Evolutionary conservation across 2,888 invertebrate species (phyloP).

Genomic region (Gortyna flavago): DNA sequence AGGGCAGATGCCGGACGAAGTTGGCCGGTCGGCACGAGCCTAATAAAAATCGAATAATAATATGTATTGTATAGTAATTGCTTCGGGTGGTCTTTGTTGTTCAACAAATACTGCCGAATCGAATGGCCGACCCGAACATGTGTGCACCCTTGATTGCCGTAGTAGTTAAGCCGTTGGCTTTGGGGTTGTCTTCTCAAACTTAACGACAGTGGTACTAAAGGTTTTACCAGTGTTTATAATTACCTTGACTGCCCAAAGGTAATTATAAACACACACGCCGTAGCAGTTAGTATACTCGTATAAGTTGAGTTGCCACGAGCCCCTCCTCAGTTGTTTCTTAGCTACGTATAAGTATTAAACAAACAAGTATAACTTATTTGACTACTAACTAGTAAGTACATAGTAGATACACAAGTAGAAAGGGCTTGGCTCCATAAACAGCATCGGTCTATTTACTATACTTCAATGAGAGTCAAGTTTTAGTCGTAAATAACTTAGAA

Average conservation of each 20-base stretch:
- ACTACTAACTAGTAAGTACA: not conserved
- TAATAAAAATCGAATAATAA: not conserved
- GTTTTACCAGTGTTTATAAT: too few species aligned
- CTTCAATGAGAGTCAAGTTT: not conserved
- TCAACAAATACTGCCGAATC: not conserved
- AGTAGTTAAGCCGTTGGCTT: not conserved
- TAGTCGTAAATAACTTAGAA: constrained; percentile 19
- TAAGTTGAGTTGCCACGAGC: not conserved
- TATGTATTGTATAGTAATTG: not conserved
- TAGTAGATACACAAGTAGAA: not conserved
- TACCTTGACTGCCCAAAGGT: too few species aligned
- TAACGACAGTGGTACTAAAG: not conserved
- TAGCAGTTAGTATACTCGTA: not conserved
- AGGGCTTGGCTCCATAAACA: constrained; percentile 35
- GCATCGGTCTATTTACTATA: constrained; percentile 6
- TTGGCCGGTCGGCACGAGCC: not conserved
- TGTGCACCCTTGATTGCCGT: not conserved
- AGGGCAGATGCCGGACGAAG: not conserved
- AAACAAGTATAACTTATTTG: not conserved
- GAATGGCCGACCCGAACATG: not conserved
- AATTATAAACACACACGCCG: not conserved
- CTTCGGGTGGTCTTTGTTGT: not conserved
- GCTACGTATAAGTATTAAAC: not conserved
- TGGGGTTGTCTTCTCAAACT: not conserved
- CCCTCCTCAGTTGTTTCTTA: not conserved